Base-by-base conservation (phyloP, 2,888 invertebrate species). In the Dasysyrphus tricinctus region DNA sequence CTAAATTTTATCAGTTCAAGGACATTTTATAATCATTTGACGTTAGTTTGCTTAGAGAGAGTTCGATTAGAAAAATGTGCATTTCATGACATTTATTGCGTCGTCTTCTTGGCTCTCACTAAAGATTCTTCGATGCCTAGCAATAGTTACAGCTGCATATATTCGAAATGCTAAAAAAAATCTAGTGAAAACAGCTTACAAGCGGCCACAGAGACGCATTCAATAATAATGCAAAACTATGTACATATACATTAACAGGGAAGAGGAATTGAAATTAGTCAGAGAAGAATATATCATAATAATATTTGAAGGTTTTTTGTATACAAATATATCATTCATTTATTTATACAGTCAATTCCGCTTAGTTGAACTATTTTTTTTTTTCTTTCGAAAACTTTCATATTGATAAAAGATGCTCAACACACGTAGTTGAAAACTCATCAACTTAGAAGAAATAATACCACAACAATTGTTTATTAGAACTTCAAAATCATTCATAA, bases 1-100 rank as follows among this genome's bases (percentile, higher is more conserved):
- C 80, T 80, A 54, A 76, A 37, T 34, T 72, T 84, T 72, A 84
- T 76, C 80, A 76, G 84, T 84, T 80, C 84, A 80, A 84, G 84
- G 49, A 61, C 59, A 24, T 14, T 5, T 70, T 65, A 65, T 51
- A 65, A 37, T 29, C 39, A 24, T 76, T 75, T 84, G 63, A 72
- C 79, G 49, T 74, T 75, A 57, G 57, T 65, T 51, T 16, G 6
- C 54, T 59, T 29, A 24, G 24, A 24, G 24, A 39, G 14, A 24
- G 37, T 24, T 56, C 54, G 44, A 42, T 67, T 73, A 16, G 32
- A 57, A 70, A n/a, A 49, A 47, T 78, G 78, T 78, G 82, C 82
- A 73, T 59, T 67, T 70, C 54, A 56, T 49, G 16, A 49, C 44
- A 73, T 44, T 59, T n/a, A 74, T 54, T 70, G 49, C 70, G 51